Evolutionary conservation across 2,797 vertebrate species (phyloP).

Genomic region (Rhinophrynus dorsalis): DNA sequence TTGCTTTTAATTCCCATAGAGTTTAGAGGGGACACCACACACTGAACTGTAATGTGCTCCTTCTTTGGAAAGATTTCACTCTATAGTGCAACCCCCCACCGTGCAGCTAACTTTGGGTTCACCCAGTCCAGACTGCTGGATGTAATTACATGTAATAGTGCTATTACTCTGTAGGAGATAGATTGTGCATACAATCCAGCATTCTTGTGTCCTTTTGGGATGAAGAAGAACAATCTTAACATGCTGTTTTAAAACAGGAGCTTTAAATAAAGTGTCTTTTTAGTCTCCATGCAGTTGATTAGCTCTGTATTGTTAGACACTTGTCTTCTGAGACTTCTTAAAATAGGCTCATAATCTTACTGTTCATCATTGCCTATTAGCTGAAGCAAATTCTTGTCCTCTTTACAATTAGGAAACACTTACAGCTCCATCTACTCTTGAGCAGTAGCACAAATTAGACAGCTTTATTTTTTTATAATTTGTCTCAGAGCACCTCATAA

Average conservation of each 20-base stretch:
- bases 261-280: slow-evolving; percentile 26
- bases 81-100: neutral
- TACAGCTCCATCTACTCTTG: neutral
- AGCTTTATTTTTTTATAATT: neutral
- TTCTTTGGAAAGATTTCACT: no score
- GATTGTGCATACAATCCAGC: neutral
- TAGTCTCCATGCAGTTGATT: slow-evolving; percentile 18
- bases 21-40: no score
- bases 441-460: slow-evolving; percentile 15
- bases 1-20: no score
- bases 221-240: neutral
- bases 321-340: slow-evolving; percentile 43
- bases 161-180: neutral
- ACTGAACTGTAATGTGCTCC: no score
- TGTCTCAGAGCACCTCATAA: neutral
- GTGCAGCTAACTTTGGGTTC: neutral
- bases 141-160: slow-evolving; percentile 1
- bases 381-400: slow-evolving; percentile 39
- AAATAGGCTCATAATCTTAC: slow-evolving; percentile 32
- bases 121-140: neutral
- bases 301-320: slow-evolving; percentile 36
- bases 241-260: neutral
- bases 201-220: neutral
- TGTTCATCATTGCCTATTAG: slow-evolving; percentile 45
- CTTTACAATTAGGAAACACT: slow-evolving; percentile 39